phyloP scores from a whole-genome alignment of 2,113 vertebrate genomes.

The Lucifuga dentata region DNA sequence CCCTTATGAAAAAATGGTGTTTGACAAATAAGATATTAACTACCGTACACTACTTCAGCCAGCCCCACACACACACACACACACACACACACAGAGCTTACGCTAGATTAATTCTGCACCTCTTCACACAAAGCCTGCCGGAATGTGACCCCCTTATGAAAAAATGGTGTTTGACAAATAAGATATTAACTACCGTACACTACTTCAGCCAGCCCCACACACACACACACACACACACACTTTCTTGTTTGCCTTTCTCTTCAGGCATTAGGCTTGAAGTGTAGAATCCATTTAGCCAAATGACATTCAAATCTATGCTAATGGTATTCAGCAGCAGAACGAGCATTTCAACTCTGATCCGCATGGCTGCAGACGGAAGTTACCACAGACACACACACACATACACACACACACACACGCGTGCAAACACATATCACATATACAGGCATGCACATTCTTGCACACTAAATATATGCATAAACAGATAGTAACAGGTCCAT shows the following conservation, averaged over 20 bases:
- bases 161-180: slow-evolving; percentile 47
- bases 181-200: slow-evolving; percentile 37
- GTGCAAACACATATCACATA: slow-evolving; percentile 6
- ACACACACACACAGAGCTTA: slow-evolving; percentile 22
- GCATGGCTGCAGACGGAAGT: slow-evolving; percentile 35
- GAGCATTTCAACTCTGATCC: slow-evolving; percentile 39
- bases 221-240: slow-evolving; percentile 6
- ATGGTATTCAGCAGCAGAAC: slow-evolving; percentile 48
- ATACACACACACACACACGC: slow-evolving; percentile 2
- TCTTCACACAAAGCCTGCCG: slow-evolving; percentile 38
- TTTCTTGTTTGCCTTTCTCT: slow-evolving; percentile 26
- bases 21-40: slow-evolving; percentile 60
- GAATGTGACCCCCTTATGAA: slow-evolving; percentile 29
- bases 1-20: background rate
- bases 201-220: background rate
- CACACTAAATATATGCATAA: background rate
- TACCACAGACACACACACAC: background rate
- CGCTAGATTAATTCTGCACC: slow-evolving; percentile 58
- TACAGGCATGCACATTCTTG: background rate
- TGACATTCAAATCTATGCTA: slow-evolving; percentile 67
- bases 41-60: slow-evolving; percentile 23
- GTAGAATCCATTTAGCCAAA: slow-evolving; percentile 53
- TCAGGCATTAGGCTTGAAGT: slow-evolving; percentile 32
- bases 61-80: slow-evolving; percentile 11
- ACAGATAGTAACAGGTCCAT: slow-evolving; percentile 1